Evolutionary conservation across 2,888 invertebrate genomes (phyloP), one percentile per base, ranked within the genome.

Genomic region (Drosophila demipolita): DNA sequence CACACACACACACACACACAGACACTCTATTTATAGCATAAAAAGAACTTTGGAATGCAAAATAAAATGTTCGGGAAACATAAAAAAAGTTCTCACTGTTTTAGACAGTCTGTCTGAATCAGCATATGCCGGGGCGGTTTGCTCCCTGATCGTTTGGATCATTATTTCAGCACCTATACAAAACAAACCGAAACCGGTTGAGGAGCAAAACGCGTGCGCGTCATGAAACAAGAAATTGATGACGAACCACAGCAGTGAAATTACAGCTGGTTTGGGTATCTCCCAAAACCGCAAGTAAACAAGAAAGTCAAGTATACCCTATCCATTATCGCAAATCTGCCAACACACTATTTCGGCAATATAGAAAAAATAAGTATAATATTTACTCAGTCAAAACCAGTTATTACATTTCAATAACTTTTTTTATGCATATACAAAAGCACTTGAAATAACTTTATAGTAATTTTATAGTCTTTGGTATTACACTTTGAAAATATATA

Each of bases 281-380:
- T 73, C 87, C 85, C 73, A 29, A 40, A 60, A 77, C 81, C 85
- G 73, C 87, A 84, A 62, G 61, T 58, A 71, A 78, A 71, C 75
- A 66, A 66, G 65, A 62, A 62, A 62, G 49, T 26, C 42, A 2
- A 55, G 20, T 23, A 50, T 65, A 73, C 76, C 52, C 76, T 76
- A 29, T 29, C 35, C 33, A 36, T 42, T 12, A 17, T 9, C 0
- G 8, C 3, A 17, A 9, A 7, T 48, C n/a, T 33, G 8, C 38
- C 4, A 26, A 29, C 12, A n/a, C 26, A 12, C 15, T 26, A 6
- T 54, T 54, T 38, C 17, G 26, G 36, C 5, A 29, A 6, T 29
- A 8, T 36, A 11, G 5, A 7, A 36, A 3, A 6, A 26, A 36
- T 17, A 54, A 11, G 17, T 26, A 23, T 17, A 17, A 20, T 23